phyloP scores from a whole-genome alignment of 2,888 invertebrate genomes.

The Eutolmus rufibarbis region DNA sequence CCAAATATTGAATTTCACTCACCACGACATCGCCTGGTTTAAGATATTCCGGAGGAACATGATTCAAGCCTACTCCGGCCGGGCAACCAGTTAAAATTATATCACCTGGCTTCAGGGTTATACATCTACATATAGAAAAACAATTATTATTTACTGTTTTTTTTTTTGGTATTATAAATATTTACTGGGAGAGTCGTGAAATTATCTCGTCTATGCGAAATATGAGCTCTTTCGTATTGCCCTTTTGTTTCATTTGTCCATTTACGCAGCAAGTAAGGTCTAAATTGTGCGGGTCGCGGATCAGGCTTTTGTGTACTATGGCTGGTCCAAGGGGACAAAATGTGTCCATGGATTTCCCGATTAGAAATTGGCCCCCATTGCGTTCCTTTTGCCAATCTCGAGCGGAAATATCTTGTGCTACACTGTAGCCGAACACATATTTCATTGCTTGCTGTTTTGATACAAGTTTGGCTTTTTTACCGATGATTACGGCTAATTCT shows the following conservation, averaged over 20 bases:
- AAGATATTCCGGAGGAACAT: constrained; percentile 79
- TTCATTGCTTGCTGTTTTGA: constrained; percentile 73
- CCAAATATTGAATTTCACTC: constrained; percentile 77
- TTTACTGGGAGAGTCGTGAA: constrained; percentile 75
- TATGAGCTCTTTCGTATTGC: constrained; percentile 81
- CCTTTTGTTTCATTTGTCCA: constrained; percentile 77
- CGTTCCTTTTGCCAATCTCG: constrained; percentile 85
- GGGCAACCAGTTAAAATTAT: constrained; percentile 91
- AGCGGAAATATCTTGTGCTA: constrained; percentile 87
- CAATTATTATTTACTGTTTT: not conserved
- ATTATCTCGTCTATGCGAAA: constrained; percentile 81
- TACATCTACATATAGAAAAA: constrained; percentile 67
- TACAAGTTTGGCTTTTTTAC: constrained; percentile 75
- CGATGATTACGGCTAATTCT: constrained; percentile 84
- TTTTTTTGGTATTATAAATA: not conserved
- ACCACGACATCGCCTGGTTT: constrained; percentile 80
- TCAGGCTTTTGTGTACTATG: constrained; percentile 77
- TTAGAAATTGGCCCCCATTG: constrained; percentile 81
- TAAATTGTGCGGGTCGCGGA: constrained; percentile 76
- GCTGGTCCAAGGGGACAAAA: constrained; percentile 90
- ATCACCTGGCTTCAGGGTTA: constrained; percentile 85
- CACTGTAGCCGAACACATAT: constrained; percentile 83
- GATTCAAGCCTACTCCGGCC: constrained; percentile 74
- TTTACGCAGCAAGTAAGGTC: constrained; percentile 78
- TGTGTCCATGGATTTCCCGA: constrained; percentile 85